phyloP scores from a whole-genome alignment of 2,113 vertebrate genomes.

The Poicephalus gulielmi region DNA sequence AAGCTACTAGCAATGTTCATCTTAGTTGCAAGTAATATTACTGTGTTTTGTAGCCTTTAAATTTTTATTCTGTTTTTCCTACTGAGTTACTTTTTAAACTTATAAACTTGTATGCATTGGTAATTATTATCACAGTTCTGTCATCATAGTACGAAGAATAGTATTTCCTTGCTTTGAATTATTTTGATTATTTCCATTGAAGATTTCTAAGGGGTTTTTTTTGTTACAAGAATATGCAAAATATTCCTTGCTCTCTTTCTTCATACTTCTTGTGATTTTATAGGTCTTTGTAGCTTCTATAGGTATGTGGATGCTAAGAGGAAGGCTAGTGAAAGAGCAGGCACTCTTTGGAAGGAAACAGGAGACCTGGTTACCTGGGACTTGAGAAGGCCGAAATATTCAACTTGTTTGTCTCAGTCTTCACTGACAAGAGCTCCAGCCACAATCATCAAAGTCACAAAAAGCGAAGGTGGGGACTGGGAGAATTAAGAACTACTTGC shows the following conservation, averaged over 20 bases:
- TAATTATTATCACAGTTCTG: neutral
- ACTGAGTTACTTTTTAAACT: neutral
- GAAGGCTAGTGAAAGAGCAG: neutral
- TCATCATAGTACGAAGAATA: neutral
- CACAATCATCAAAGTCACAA: neutral
- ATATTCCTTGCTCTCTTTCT: neutral
- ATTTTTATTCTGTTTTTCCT: neutral
- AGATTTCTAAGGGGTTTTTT: neutral
- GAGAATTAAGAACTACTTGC: neutral
- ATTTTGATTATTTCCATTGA: neutral
- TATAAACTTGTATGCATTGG: neutral
- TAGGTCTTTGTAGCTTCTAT: neutral
- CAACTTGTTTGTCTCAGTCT: neutral
- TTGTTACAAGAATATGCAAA: neutral
- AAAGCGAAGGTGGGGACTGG: neutral
- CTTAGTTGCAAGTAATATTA: neutral
- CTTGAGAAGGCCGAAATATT: neutral
- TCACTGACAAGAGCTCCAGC: neutral
- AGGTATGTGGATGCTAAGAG: neutral
- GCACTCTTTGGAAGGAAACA: neutral
- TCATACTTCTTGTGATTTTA: neutral
- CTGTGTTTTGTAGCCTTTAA: neutral
- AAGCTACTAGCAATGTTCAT: neutral
- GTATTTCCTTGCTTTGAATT: neutral
- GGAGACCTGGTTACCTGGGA: neutral